Base-by-base conservation (phyloP, 2,113 vertebrate genomes). In the Limnothrissa miodon region DNA sequence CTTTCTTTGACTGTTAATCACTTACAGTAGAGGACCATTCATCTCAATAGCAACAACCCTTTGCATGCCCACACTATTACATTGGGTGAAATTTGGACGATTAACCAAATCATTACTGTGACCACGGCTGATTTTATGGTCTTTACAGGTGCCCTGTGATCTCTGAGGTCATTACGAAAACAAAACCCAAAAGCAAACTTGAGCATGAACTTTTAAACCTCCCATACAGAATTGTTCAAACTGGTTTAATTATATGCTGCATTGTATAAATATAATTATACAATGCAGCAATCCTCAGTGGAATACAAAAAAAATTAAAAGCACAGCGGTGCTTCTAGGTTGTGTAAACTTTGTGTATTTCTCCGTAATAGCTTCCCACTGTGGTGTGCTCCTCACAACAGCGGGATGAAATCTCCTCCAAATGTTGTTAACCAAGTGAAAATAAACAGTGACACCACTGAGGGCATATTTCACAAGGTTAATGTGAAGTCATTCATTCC, bases 1-100 rank as follows among this genome's bases (percentile, higher is more conserved):
- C 66, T 83, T 42, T 81, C 62, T 51, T 42, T 45, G 79, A 84
- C 78, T 44, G 78, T 80, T 85, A 88, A 87, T 85, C 81, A 81
- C 80, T 78, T 79, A 82, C 66, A 78, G 82, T 42, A 83, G 66
- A 84, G 86, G 66, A 39, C 66, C 66, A 74, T 74, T 74, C 29
- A 74, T 74, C 48, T 42, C 81, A 85, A 83, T 51, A 13, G 39
- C 59, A 80, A 78, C 56, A 66, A 84, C 82, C 78, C 45, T 45
- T 39, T 39, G 33, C 66, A 74, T 74, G 66, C 13, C 33, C 11
- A 3, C 70, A 44, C 39, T 59, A 86, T 62, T 53, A 42, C 9
- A n/a, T 29, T 23, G 39, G 29, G 51, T 80, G 59, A 46, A 74
- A 74, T 85, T 80, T 36, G 45, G 83, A 81, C 82, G 70, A 83